Evolutionary conservation across 2,888 invertebrate genomes (phyloP), one percentile per base, ranked within the genome.

Genomic region (Sinhomidia bicolor): DNA sequence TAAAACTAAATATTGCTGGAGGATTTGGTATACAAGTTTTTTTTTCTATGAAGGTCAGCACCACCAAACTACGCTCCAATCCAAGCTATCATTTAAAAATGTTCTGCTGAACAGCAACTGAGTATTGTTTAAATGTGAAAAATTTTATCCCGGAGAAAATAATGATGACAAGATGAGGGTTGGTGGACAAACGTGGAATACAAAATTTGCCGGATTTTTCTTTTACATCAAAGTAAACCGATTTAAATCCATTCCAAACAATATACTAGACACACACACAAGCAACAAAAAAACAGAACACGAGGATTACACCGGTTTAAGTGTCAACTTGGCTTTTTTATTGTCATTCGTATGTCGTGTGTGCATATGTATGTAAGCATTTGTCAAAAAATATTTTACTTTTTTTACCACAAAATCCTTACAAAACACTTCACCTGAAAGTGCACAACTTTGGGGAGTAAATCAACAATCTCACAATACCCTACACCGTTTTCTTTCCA

Each of bases 21-120:
- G 44, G 51, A 65, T 76, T 74, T 47, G n/a, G n/a, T n/a, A n/a
- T n/a, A n/a, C 51, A 47, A 29, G 44, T n/a, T n/a, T n/a, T n/a
- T n/a, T 76, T n/a, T 62, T 41, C 47, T 47, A 14, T 71, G 68
- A 79, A 85, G 79, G 85, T 85, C n/a, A n/a, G n/a, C n/a, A n/a
- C n/a, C 85, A 79, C 54, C 54, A 65, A 10, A 54, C 23, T 57
- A 41, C 60, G 47, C 32, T 41, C 62, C n/a, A 23, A 54, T 57
- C 12, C 29, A 9, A 60, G 57, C 26, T 14, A 41, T 36, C 68
- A 9, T 54, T 54, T 17, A 26, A 60, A 5, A 57, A 20, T 62
- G 29, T 29, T 29, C 12, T 12, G 23, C 17, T 44, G 44, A 44
- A 44, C 14, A 20, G 41, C 5, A 71, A 41, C 3, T 10, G 1